Base-by-base conservation (phyloP, 1,140 invertebrate genomes). In the Drosophila elegans region DNA sequence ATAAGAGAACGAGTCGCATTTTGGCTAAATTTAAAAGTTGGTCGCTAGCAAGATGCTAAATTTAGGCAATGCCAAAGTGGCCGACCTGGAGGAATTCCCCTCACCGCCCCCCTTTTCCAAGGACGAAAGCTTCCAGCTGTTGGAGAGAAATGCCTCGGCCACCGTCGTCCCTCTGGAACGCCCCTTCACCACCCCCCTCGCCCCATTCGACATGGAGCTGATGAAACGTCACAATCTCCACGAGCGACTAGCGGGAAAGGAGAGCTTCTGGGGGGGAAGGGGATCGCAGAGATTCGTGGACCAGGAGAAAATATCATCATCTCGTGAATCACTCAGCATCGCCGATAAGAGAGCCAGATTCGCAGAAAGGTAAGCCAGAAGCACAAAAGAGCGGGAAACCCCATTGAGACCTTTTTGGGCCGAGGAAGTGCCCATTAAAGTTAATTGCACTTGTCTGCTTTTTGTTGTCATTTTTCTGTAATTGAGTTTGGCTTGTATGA, bases 191-290 rank as follows among this genome's bases (percentile, higher is more conserved):
- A 76, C 88, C 2, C 88, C 82, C 0, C 61, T 91, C 10, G 88
- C 88, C 0, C 80, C 88, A 21, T 88, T 64, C 41, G 68, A 90
- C 9, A 74, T 81, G 80, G 88, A 91, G 27, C 54, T 91, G 36
- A 59, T 90, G 36, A 68, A 84, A 13, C 64, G 71, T 13, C 72
- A 13, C 48, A 51, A 61, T 2, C 44, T 88, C 29, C 53, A 63
- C 29, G 77, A 66, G 4, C 76, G 75, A 10, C 46, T 88, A 16
- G 51, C 10, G 38, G 39, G 16, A 29, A 32, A 3, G 61, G 69
- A 32, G 10, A 89, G 77, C 45, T 41, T 84, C 3, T 83, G 77
- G 74, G 34, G 64, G 13, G 60, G 68, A 7, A 46, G 42, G 6
- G 41, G 11, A 16, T 51, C 59, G 11, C 59, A 48, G 21, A 68